These are phyloP conservation scores for Apis cerana DNA, from an alignment of 1,140 invertebrate species.

Conservation along the genomic window DNA sequence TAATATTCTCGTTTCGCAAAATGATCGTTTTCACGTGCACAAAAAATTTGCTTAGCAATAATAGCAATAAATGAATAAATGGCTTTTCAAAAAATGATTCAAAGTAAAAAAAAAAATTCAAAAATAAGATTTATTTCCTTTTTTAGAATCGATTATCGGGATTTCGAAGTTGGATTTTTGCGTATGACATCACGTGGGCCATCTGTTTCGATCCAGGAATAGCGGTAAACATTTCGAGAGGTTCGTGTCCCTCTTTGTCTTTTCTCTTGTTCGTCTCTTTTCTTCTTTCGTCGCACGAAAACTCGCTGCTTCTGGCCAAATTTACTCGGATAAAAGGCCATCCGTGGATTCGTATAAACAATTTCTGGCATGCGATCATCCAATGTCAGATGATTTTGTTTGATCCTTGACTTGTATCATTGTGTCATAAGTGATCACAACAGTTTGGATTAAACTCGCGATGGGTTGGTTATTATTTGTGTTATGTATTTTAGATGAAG, in stretches of 20 bases:
- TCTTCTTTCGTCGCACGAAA: neutral
- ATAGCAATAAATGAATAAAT: no score
- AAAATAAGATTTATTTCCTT: no score
- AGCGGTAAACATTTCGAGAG: slow-evolving; percentile 57
- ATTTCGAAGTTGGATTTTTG: slow-evolving; percentile 48
- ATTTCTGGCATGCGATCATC: neutral
- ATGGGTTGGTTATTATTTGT: no score
- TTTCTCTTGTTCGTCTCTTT: slow-evolving; percentile 34
- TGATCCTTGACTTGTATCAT: neutral
- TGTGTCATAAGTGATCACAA: neutral
- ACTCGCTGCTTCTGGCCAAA: slow-evolving; percentile 7
- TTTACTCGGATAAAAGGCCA: neutral
- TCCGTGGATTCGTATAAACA: slow-evolving; percentile 5
- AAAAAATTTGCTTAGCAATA: no score
- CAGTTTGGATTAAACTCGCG: neutral
- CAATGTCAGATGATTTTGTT: neutral
- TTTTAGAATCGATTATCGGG: neutral
- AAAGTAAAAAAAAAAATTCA: no score
- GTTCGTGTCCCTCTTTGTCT: slow-evolving; percentile 25
- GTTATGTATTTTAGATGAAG: neutral
- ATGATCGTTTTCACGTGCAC: no score
- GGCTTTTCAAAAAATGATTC: no score
- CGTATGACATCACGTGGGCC: slow-evolving; percentile 42
- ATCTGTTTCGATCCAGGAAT: slow-evolving; percentile 65
- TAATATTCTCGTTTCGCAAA: no score